phyloP scores from a whole-genome alignment of 2,113 vertebrate species.

The Butorides virescens region DNA sequence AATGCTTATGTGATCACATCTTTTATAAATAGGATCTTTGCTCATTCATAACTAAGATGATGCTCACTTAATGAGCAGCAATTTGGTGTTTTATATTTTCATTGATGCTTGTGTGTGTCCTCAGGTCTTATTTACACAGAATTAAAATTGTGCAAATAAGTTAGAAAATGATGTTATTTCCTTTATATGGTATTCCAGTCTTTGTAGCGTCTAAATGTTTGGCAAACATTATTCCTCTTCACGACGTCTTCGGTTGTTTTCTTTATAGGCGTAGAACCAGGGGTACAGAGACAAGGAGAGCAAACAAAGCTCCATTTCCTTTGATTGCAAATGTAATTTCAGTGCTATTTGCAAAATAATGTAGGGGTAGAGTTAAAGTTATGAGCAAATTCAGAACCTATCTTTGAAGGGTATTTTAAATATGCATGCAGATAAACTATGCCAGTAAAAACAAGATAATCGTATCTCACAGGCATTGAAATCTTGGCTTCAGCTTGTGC shows the following conservation, averaged over 20 bases:
- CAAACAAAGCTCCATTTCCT: neutral
- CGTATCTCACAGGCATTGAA: neutral
- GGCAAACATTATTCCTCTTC: neutral
- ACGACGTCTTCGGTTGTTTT: neutral
- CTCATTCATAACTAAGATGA: neutral
- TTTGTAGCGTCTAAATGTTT: neutral
- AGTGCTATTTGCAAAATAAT: neutral
- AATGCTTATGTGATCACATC: neutral
- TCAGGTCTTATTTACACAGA: neutral
- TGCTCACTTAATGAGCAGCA: neutral
- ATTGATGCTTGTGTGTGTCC: neutral
- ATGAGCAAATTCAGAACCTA: neutral
- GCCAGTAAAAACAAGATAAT: constrained; percentile 29
- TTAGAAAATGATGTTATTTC: neutral
- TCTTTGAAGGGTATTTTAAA: constrained; percentile 1
- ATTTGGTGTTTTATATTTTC: neutral
- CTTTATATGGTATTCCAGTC: neutral
- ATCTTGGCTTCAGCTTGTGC: constrained; percentile 1
- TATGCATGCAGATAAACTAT: neutral
- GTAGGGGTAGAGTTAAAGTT: neutral
- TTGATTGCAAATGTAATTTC: neutral
- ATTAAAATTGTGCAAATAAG: neutral
- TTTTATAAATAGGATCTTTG: neutral
- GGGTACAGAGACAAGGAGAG: neutral
- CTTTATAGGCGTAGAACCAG: neutral